Conservation (phyloP, 2,888 invertebrate species). For the Alloplasta piceator region DNA sequence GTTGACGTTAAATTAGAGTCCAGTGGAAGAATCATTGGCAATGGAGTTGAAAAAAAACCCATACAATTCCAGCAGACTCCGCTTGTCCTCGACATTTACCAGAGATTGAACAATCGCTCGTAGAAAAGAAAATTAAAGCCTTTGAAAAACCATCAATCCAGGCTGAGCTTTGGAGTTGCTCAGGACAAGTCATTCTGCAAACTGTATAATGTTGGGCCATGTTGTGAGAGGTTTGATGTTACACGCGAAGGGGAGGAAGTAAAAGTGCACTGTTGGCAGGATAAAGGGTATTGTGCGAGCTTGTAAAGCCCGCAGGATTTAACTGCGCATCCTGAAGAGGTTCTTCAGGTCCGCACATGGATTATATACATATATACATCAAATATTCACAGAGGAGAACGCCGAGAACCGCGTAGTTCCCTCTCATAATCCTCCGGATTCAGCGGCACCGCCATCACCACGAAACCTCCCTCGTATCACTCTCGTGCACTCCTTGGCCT, state of each 20-base stretch:
- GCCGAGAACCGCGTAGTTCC: conserved; percentile 4
- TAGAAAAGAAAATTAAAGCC: conserved; percentile 25
- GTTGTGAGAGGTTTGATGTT: too few species aligned
- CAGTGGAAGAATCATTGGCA: too few species aligned
- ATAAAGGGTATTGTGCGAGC: conserved; percentile 57
- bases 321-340: conserved; percentile 52
- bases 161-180: too few species aligned
- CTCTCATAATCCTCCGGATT: conserved; percentile 38
- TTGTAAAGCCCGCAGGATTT: conserved; percentile 55
- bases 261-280: conserved; percentile 39
- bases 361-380: not conserved
- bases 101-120: conserved; percentile 44
- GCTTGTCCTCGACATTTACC: conserved; percentile 36
- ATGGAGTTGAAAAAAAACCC: not conserved
- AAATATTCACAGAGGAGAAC: conserved; percentile 8
- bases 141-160: too few species aligned
- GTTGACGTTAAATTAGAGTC: too few species aligned
- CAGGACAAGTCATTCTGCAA: conserved; percentile 53
- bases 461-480: conserved; percentile 22
- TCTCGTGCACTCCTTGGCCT: conserved; percentile 31
- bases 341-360: conserved; percentile 1
- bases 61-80: not conserved
- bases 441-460: conserved; percentile 5
- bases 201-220: conserved; percentile 12
- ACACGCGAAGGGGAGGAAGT: not conserved